Percentiles rank a stretch among this genome's conserved stretches.
These are phyloP conservation scores for Chaenodraco wilsoni DNA, from an alignment of 2,797 vertebrate species.

Conservation along the genomic window DNA sequence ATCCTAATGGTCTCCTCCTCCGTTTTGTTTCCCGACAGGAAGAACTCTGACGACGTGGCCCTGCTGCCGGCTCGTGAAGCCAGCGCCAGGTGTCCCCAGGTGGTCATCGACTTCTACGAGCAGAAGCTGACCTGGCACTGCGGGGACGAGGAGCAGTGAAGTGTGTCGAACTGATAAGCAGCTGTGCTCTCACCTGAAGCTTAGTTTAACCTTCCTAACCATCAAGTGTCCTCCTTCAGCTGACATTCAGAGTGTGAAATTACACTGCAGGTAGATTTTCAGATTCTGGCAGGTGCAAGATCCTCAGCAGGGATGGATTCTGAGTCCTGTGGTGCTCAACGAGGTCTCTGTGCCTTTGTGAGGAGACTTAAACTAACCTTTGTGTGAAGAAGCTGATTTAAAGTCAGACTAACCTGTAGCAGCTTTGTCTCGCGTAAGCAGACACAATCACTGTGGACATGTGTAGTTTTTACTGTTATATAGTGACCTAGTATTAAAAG, in stretches of 20 bases:
- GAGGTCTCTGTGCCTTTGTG: constrained; percentile 61
- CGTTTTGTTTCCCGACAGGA: constrained; percentile 82
- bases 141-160: constrained; percentile 91
- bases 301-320: constrained; percentile 39
- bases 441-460: constrained; percentile 78
- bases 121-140: constrained; percentile 96
- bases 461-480: constrained; percentile 53
- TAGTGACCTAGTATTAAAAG: constrained; percentile 35
- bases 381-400: constrained; percentile 38
- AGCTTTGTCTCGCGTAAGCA: constrained; percentile 62
- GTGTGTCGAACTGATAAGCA: constrained; percentile 39
- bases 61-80: constrained; percentile 95
- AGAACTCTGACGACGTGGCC: constrained; percentile 94
- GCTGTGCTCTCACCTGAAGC: constrained; percentile 62
- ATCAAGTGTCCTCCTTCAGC: constrained; percentile 62
- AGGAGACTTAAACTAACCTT: constrained; percentile 58
- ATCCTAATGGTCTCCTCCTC: constrained; percentile 18
- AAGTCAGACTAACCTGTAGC: constrained; percentile 68
- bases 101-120: constrained; percentile 98
- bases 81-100: constrained; percentile 94
- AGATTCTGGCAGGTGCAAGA: constrained; percentile 53
- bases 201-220: constrained; percentile 65
- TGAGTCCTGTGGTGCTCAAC: constrained; percentile 52
- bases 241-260: constrained; percentile 65
- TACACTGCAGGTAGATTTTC: constrained; percentile 41